Evolutionary conservation across 2,113 vertebrate species (phyloP).

Genomic region (Indicator indicator): DNA sequence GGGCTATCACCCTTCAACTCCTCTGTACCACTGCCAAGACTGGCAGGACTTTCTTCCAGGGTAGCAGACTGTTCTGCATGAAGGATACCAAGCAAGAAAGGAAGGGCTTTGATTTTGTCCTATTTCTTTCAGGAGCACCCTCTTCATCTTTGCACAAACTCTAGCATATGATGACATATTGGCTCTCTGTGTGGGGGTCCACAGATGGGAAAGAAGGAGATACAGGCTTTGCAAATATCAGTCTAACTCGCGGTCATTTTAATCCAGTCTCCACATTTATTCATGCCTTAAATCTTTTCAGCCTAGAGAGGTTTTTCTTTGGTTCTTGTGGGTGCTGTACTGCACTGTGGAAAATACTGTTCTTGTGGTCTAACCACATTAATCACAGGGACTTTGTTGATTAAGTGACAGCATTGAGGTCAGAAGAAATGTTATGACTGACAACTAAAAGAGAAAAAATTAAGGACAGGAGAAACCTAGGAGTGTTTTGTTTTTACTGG

Average conservation of each 20-base stretch:
- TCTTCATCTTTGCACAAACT: background rate
- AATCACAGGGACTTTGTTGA: background rate
- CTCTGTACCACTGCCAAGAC: background rate
- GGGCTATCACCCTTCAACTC: background rate
- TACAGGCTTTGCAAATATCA: background rate
- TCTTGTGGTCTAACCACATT: background rate
- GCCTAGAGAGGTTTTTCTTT: background rate
- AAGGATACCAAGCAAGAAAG: background rate
- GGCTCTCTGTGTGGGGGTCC: accelerated
- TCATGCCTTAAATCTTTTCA: background rate
- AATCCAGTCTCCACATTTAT: background rate
- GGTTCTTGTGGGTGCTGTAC: background rate
- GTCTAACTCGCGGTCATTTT: background rate
- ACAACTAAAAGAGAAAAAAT: background rate
- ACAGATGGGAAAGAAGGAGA: background rate
- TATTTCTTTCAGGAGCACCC: background rate
- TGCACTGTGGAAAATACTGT: background rate
- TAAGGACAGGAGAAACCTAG: background rate
- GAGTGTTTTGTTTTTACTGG: background rate
- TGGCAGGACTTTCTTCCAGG: background rate
- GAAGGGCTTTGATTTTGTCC: background rate
- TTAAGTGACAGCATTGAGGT: background rate
- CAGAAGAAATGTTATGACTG: background rate
- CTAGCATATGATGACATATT: no score
- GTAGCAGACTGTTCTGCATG: background rate